Evolutionary conservation across 2,113 vertebrate species (phyloP), one percentile per base, ranked within the genome.

Genomic region (Camelus bactrianus): DNA sequence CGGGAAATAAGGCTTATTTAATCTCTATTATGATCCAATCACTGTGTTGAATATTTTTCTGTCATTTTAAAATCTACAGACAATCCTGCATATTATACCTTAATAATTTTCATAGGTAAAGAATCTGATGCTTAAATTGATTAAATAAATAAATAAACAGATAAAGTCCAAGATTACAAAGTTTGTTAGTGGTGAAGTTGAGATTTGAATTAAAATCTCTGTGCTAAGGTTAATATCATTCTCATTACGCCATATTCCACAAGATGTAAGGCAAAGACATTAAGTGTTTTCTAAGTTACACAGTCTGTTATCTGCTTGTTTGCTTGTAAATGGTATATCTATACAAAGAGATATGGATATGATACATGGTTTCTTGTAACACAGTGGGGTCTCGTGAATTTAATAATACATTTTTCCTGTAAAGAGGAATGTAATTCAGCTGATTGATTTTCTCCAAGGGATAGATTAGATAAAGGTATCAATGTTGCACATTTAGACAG

Each of bases 351-450:
- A 62, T 70, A 67, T 17, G 62, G 67, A 89, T 83, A 75, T 83
- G 42, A 93, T 70, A 89, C 12, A 89, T 89, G 17, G 19, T 86
- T 89, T 97, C 89, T 97, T 82, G 83, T 86, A 94, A 97, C 16
- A 81, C 89, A 86, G 13, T 82, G 69, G 17, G 10, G 3, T 91
- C 50, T 89, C 26, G 30, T 86, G 56, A 93, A 93, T 86, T 91
- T 89, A 92, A 87, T 75, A 80, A 92, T 65, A 90, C 5, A 75
- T 70, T 85, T 96, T 96, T 97, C 73, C 87, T 89, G n/a, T 83
- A 96, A 93, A 96, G 46, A 83, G 20, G 13, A 82, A 82, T 62
- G 12, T 93, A 79, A 93, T 86, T 95, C 54, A 94, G 12, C 3
- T 76, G 80, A 95, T 84, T 90, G 79, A 97, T 91, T 70, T 75